Conservation (phyloP, 2,888 invertebrate species). For the Didymodactylos carnosus region DNA sequence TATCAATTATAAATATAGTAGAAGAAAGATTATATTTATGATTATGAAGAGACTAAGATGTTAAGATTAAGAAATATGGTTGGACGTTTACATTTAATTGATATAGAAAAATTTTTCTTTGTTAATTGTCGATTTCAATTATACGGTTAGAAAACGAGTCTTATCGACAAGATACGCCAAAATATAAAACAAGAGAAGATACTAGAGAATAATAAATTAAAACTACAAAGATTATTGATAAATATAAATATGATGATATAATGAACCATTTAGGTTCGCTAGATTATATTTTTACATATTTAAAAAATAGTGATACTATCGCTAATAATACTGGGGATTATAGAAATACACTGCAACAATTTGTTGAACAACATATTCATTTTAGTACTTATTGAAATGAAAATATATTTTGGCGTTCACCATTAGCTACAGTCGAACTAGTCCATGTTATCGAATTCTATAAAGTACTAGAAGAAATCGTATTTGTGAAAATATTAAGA, state of each 20-base stretch:
- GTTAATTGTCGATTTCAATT: background rate
- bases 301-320: background rate
- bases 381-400: background rate
- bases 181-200: background rate
- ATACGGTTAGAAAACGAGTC: background rate
- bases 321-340: background rate
- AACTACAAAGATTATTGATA: background rate
- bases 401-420: background rate
- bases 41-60: background rate
- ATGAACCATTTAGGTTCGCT: background rate
- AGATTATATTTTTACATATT: background rate
- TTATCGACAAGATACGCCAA: background rate
- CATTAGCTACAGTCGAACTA: background rate
- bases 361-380: background rate
- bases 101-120: background rate
- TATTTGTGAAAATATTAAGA: background rate
- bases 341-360: background rate
- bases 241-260: background rate
- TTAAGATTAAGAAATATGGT: background rate
- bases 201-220: background rate
- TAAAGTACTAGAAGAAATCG: background rate
- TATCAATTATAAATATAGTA: background rate
- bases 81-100: background rate
- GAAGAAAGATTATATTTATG: background rate
- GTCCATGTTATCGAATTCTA: background rate